Conservation (phyloP, 2,888 invertebrate species). For the Stomorhina lunata region DNA sequence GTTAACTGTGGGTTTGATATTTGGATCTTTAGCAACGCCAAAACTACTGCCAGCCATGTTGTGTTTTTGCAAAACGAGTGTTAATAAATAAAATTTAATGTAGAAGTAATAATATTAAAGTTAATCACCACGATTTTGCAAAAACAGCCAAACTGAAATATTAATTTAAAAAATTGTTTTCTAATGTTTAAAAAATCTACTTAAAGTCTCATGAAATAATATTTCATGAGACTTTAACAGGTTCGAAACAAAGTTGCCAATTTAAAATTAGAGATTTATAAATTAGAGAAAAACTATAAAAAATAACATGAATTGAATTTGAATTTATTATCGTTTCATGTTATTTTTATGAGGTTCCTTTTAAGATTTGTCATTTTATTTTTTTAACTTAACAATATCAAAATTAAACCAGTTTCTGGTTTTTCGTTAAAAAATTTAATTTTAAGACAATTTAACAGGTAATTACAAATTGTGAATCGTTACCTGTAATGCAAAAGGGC, state of each 20-base stretch:
- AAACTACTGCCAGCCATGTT: neutral
- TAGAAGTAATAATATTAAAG: neutral
- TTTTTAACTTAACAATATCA: neutral
- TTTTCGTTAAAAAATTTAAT: neutral
- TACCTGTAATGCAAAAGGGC: constrained; percentile 2
- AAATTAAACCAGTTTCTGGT: constrained; percentile 2
- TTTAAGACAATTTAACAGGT: neutral
- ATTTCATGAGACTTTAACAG: neutral
- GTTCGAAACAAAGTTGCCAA: neutral
- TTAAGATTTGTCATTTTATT: neutral
- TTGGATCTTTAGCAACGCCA: neutral
- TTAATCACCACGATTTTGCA: neutral
- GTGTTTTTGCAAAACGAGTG: constrained; percentile 11
- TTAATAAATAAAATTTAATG: constrained; percentile 14
- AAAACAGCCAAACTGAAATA: neutral
- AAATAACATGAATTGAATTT: neutral
- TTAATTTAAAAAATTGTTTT: neutral
- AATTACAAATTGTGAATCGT: too few species aligned
- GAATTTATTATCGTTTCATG: too few species aligned
- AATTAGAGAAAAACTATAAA: neutral
- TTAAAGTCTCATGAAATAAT: neutral
- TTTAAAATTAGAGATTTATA: neutral
- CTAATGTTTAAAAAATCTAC: neutral
- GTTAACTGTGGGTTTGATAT: constrained; percentile 10
- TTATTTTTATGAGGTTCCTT: neutral